Evolutionary conservation across 1,140 invertebrate genomes (phyloP), one percentile per base, ranked within the genome.

Genomic region (Cherax quadricarinatus): DNA sequence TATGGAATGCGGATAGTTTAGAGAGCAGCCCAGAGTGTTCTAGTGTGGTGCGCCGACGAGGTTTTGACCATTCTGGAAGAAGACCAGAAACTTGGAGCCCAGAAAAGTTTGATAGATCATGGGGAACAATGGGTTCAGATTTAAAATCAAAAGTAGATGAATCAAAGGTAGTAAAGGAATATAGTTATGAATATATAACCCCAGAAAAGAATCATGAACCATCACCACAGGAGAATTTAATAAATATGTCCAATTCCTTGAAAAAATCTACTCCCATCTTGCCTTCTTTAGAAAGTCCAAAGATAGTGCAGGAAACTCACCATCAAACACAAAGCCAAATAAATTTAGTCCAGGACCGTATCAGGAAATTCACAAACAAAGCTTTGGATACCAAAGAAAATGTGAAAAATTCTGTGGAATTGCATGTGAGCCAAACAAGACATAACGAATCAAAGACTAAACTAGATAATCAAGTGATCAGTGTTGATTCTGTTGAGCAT

Each of bases 271-370:
- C 88, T 70, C 81, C 86, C 14, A 57, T 83, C 53, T 87, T 89
- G 21, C 66, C 89, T 18, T 92, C 82, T 16, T 89, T 92, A 80
- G 89, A 93, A 81, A 93, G 91, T 89, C 93, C 93, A 51, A 93
- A 86, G 80, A 94, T 94, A 49, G 93, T 94, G 6, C 88, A 93
- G 49, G 91, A 94, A 91, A 93, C 91, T 70, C 93, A 94, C 62
- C 94, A 95, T 92, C 93, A 94, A 49, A 94, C 95, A 49, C 95
- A 95, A 83, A 94, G 94, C 53, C 89, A 91, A 14, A 86, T 66
- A 81, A 96, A 96, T 94, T 94, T 96, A 57, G 96, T 96, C 0
- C 95, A 96, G 84, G 95, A 95, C 86, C 94, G 96, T 89, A 96
- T 96, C 9, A 95, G 95, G 51, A 95, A 95, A 6, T 96, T 96